Base-by-base conservation (phyloP, 1,140 invertebrate species). In the Doryteuthis pealeii region DNA sequence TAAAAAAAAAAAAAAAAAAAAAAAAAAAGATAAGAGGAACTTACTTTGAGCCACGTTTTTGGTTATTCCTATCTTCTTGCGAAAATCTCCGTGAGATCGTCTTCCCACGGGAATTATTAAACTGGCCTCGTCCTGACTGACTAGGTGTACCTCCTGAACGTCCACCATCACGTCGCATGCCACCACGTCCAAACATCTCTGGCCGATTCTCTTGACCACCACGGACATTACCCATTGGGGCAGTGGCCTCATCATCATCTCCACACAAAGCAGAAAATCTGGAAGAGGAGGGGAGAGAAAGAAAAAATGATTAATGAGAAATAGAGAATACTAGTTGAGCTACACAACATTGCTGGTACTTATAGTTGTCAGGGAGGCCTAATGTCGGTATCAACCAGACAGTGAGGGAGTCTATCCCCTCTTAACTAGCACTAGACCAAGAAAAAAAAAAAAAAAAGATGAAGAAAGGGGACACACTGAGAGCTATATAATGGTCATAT, bases 181-280 rank as follows among this genome's bases (percentile, higher is more conserved):
- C 72, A 62, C 80, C 79, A 70, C 76, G 54, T n/a, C 22, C 2
- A 62, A 15, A 62, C 54, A 62, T 62, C 26, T 62, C 54, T 62
- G 54, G 54, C 54, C 77, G 31, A 71, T 35, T 18, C 26, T 72
- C 72, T 31, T 74, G 78, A 66, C 75, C 73, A 62, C 54, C 6
- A 40, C 35, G 35, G 35, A 40, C 35, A 62, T 28, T 62, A 6
- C 10, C 18, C 6, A 22, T 62, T 28, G 26, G 18, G 26, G 18
- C 18, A 35, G 66, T 33, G 15, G 75, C 76, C 18, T 80, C 76
- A 40, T 82, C 78, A 18, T 82, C 80, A 69, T 80, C 78, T 73
- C 77, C 74, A 71, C 79, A 79, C 4, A 84, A 75, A 65, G 81
- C 79, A 26, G 85, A 80, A 75, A 83, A 83, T 73, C 84, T 86